Percentiles rank a stretch among this genome's conserved stretches.
Evolutionary conservation across 1,140 invertebrate species (phyloP).

Genomic region (Thrips palmi): DNA sequence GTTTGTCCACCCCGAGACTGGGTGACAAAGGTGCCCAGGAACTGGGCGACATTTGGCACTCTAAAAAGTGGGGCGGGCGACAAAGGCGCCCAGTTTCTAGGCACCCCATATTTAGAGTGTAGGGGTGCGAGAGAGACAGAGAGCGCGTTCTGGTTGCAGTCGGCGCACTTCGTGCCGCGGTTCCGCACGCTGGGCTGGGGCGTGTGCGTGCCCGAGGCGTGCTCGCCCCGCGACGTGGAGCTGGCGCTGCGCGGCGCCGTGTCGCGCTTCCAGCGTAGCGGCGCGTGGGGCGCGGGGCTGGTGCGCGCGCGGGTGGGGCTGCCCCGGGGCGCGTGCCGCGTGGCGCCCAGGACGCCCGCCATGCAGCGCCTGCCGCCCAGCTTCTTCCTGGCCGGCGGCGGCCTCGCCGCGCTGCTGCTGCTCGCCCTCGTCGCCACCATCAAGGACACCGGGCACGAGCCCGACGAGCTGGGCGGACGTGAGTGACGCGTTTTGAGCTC

Average conservation of each 20-base stretch:
- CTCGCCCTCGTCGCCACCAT: constrained; percentile 3
- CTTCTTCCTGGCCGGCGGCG: not conserved
- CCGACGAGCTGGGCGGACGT: too few species aligned
- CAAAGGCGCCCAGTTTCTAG: too few species aligned
- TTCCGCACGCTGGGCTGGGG: constrained; percentile 49
- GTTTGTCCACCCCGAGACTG: too few species aligned
- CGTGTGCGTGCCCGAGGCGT: constrained; percentile 41
- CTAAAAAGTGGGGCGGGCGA: too few species aligned
- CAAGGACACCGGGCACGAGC: not conserved
- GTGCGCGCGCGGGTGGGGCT: constrained; percentile 30
- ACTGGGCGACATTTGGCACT: too few species aligned
- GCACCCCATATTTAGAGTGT: too few species aligned
- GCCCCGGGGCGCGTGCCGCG: constrained; percentile 27
- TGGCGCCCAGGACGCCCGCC: constrained; percentile 21
- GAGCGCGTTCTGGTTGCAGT: constrained; percentile 28
- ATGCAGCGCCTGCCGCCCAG: not conserved
- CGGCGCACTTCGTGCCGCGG: constrained; percentile 45
- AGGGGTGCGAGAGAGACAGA: too few species aligned
- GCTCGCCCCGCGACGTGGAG: constrained; percentile 34
- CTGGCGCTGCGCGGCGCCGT: constrained; percentile 31
- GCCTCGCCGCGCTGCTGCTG: not conserved
- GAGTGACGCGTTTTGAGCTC: not conserved
- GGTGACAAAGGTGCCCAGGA: too few species aligned
- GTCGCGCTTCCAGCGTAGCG: constrained; percentile 31
- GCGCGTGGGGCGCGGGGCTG: constrained; percentile 33